Percentiles rank a stretch among this genome's conserved stretches.
These are phyloP conservation scores for Illadopsis cleaveri DNA, from an alignment of 2,113 vertebrate genomes.

Conservation along the genomic window DNA sequence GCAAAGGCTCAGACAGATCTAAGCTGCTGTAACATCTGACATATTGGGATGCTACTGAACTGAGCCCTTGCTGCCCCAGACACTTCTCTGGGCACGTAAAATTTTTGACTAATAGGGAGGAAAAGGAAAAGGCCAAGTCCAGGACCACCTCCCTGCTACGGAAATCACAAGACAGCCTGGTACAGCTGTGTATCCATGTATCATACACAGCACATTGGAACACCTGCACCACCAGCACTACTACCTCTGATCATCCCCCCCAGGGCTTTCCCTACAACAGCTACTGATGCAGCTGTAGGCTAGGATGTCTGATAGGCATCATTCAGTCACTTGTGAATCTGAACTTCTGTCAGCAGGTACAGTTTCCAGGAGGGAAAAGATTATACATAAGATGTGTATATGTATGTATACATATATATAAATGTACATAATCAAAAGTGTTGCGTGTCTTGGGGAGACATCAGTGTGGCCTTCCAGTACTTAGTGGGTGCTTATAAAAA, in stretches of 20 bases:
- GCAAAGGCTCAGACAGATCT: background rate
- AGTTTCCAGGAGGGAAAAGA: background rate
- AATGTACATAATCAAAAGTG: background rate
- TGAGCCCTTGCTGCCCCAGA: background rate
- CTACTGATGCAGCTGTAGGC: background rate
- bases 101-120: background rate
- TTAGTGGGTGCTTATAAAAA: background rate
- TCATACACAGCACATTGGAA: background rate
- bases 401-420: too few relatives aligned
- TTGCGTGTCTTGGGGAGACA: background rate
- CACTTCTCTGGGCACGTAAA: background rate
- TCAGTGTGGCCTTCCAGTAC: background rate
- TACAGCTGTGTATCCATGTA: background rate
- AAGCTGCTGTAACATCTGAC: background rate
- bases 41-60: background rate
- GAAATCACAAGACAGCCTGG: background rate
- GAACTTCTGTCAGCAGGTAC: background rate
- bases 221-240: background rate
- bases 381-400: background rate
- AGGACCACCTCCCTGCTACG: background rate
- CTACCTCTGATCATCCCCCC: background rate
- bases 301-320: background rate
- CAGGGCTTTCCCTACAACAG: background rate
- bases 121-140: background rate
- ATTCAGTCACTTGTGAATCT: background rate